Base-by-base conservation (phyloP, 1,140 invertebrate species). In the Megalonaias nervosa region DNA sequence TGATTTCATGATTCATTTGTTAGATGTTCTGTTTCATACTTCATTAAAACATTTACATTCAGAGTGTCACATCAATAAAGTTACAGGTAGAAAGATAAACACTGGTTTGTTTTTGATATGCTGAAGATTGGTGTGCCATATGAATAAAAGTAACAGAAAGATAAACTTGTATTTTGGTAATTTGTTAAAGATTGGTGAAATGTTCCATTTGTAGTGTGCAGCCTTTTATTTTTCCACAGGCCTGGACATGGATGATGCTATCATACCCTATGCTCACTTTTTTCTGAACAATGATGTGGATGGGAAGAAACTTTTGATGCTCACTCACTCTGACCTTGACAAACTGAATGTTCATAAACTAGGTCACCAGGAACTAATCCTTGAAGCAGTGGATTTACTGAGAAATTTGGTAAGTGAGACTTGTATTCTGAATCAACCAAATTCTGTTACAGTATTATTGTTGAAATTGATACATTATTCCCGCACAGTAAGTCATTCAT, bases 341-440 rank as follows among this genome's bases (percentile, higher is more conserved):
- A 94, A 96, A 87, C 92, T 98, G 58, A 95, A 95, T 59, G 94
- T 98, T 79, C 91, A 92, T 62, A 95, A 95, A 85, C 93, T 98
- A 77, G 97, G 97, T 9, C 97, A 98, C 88, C 97, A 98, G 91
- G 97, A 98, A 90, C 93, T 97, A 66, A 94, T 98, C 79, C 91
- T 98, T 71, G 96, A 97, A 91, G 96, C 96, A 67, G 94, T 98
- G 12, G 96, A 97, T 85, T 94, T 96, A 82, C 92, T 98, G 19
- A 92, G 95, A 85, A 95, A 96, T 91, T 95, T 97, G 92, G 95
- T 96, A 92, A 93, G 94, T 93, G 4, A 72, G n/a, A n/a, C n/a
- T 56, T 12, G 2, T 59, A 48, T 66, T 48, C 6, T 48, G 9
- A 48, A 48, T 0, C 38, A 48, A 48, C 9, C 38, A 48, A 9